These are phyloP conservation scores for Scelioninae gen. 2 DNA, from an alignment of 2,888 invertebrate species.

Conservation along the genomic window DNA sequence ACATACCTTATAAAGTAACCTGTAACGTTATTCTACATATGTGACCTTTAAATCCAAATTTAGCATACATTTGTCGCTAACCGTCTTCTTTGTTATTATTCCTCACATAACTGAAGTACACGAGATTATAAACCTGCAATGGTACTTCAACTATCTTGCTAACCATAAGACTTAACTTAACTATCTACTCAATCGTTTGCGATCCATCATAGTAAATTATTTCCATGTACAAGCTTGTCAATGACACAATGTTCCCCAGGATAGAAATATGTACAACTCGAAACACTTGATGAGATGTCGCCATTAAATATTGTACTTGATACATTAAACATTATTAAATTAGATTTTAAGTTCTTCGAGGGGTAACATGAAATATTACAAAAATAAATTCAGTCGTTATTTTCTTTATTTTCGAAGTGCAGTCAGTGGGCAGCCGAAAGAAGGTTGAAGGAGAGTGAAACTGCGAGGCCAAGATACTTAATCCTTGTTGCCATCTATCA, in stretches of 20 bases:
- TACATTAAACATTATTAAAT: slow-evolving; percentile 37
- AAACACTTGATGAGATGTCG: slow-evolving; percentile 1
- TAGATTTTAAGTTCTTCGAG: slow-evolving; percentile 27
- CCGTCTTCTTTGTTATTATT: slow-evolving; percentile 21
- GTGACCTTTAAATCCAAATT: slow-evolving; percentile 29
- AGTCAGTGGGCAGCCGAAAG: slow-evolving; percentile 47
- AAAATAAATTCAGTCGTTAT: slow-evolving; percentile 36
- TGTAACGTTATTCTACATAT: slow-evolving; percentile 11
- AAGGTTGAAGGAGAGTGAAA: slow-evolving; percentile 51
- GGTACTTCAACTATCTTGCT: slow-evolving; percentile 35
- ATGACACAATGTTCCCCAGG: slow-evolving; percentile 7
- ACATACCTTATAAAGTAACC: slow-evolving; percentile 26
- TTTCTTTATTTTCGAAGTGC: slow-evolving; percentile 45
- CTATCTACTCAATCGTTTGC: slow-evolving; percentile 41
- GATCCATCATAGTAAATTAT: slow-evolving; percentile 33
- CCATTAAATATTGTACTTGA: slow-evolving; percentile 7
- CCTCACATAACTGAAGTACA: slow-evolving; percentile 37
- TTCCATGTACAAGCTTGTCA: slow-evolving; percentile 11
- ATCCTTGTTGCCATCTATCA: slow-evolving; percentile 73
- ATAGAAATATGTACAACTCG: neutral
- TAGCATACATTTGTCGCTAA: slow-evolving; percentile 31
- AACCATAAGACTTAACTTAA: slow-evolving; percentile 44
- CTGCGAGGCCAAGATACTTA: slow-evolving; percentile 67
- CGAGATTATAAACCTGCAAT: slow-evolving; percentile 37
- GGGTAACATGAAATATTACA: slow-evolving; percentile 25